Evolutionary conservation across 35 echinoderm and acorn worm species (phyloP).

Genomic region (Acanthaster planci): DNA sequence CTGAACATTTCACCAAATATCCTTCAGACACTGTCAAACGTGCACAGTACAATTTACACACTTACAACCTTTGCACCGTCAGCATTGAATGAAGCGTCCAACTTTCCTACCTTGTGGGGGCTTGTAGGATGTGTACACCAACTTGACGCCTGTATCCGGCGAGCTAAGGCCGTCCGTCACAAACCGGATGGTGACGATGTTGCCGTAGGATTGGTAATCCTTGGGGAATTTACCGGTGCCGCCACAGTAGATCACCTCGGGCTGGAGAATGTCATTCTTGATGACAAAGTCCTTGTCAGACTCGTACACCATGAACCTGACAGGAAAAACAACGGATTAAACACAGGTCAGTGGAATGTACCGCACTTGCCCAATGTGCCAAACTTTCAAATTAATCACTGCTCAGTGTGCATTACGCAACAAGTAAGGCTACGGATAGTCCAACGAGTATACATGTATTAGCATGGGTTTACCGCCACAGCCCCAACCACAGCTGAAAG

Average conservation of each 20-base stretch:
- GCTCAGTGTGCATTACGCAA: no score
- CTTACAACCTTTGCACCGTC: no score
- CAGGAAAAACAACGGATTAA: not conserved
- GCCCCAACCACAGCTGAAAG: no score
- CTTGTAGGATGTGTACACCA: conserved; percentile 75
- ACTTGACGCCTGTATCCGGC: conserved; percentile 75
- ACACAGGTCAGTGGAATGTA: not conserved
- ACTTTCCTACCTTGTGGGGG: conserved; percentile 62
- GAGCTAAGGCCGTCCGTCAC: conserved; percentile 58
- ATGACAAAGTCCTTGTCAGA: conserved; percentile 48
- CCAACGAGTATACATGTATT: no score
- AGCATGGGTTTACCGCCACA: no score
- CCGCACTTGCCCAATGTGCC: no score
- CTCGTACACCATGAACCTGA: conserved; percentile 76
- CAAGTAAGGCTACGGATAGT: no score
- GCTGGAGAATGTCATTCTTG: conserved; percentile 54
- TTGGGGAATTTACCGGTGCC: conserved; percentile 85
- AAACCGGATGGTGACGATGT: conserved; percentile 71
- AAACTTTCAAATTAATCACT: no score
- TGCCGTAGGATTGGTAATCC: conserved; percentile 82
- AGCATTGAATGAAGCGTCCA: no score
- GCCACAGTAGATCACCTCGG: conserved; percentile 76
- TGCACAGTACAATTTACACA: no score
- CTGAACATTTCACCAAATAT: no score
- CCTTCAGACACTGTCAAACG: no score